Percentiles rank a stretch among this genome's conserved stretches.
Conservation (phyloP, 2,888 invertebrate genomes). For the Siphlonurus alternatus region DNA sequence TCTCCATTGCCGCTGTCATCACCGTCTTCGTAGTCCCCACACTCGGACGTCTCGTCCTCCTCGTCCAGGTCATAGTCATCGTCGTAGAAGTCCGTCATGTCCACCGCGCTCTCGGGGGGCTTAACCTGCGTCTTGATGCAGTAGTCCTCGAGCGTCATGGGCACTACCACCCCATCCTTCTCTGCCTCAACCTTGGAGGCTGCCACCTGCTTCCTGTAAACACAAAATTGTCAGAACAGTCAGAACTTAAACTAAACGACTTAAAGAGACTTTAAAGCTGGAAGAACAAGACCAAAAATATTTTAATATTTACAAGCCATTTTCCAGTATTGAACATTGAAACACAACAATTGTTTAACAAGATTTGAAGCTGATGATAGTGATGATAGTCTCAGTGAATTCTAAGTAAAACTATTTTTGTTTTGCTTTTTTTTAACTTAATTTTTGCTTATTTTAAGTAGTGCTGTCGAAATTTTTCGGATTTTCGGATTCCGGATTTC, state of each 20-base stretch:
- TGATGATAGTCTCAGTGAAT: no score
- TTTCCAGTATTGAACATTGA: no score
- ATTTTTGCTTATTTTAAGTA: no score
- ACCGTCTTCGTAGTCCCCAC: constrained; percentile 54
- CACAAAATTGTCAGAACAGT: no score
- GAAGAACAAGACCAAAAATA: background rate
- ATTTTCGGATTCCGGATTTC: no score
- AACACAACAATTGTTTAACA: no score
- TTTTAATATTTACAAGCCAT: no score
- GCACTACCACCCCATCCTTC: constrained; percentile 91
- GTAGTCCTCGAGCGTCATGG: constrained; percentile 94
- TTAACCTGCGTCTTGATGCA: constrained; percentile 80
- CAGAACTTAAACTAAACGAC: no score
- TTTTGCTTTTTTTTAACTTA: no score
- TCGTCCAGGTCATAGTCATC: constrained; percentile 77
- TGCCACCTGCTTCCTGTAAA: constrained; percentile 82
- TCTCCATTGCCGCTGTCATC: constrained; percentile 87
- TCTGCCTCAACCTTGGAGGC: constrained; percentile 90
- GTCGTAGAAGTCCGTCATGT: constrained; percentile 93
- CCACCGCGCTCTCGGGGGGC: constrained; percentile 64
- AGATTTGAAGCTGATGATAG: no score
- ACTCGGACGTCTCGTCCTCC: constrained; percentile 28
- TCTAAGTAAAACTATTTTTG: no score
- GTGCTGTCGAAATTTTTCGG: no score
- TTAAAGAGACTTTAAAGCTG: constrained; percentile 9